Evolutionary conservation across 2,888 invertebrate genomes (phyloP), one percentile per base, ranked within the genome.

Genomic region (Hesperia comma): DNA sequence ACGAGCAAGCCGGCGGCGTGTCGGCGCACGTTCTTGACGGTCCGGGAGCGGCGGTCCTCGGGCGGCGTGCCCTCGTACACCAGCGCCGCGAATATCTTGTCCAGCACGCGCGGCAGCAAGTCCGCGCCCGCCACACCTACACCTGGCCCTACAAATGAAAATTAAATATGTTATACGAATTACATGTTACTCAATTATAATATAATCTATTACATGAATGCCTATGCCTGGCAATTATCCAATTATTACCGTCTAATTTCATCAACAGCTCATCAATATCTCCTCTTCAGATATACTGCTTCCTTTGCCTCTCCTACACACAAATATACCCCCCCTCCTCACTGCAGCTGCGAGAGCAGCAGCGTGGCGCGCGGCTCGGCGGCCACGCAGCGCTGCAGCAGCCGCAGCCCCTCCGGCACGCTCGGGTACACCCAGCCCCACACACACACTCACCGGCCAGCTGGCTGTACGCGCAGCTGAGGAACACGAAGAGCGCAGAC

Each of bases 1-100:
- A 98, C 98, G 89, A 98, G 95, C 26, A 98, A 90, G 7, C 97
- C 96, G 26, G 98, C 98, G 6, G 98, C 98, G 87, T 98, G 98
- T 0, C 98, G 94, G 5, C 98, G 93, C 8, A 98, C 95, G 80
- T 97, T 97, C 87, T 97, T 97, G 43, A 97, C 96, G 3, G 95
- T 95, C 64, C 96, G 94, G 14, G 95, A 95, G 70, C 96, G 93
- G 1, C 95, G 94, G 61, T 94, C 94, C 76, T 95, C 95, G 7
- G 84, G 84, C 68, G 95, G 78, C 0, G 95, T 93, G 7, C 94
- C 94, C 67, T 95, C 94, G 81, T 96, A 96, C 33, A 97, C 95
- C 14, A 98, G 90, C 10, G 97, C 96, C 2, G 96, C 95, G 86
- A 98, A 98, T 73, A 98, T 97, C 92, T 98, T 98, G 75, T 98